Base-by-base conservation (phyloP, 2,888 invertebrate species). In the Athalia circularis region DNA sequence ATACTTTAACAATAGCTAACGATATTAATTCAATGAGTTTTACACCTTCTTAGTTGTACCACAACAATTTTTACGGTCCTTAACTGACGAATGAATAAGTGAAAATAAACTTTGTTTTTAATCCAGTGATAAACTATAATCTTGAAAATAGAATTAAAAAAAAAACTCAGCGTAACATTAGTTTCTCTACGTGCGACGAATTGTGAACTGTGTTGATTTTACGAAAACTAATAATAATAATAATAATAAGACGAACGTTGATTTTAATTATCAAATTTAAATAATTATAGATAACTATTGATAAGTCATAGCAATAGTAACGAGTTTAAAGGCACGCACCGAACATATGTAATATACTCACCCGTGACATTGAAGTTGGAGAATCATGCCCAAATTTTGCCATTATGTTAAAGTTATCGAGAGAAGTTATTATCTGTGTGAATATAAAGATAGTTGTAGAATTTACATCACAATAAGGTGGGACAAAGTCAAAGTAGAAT, bases 11-110 rank as follows among this genome's bases (percentile, higher is more conserved):
- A 79, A 78, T 82, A 78, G 83, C 81, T 78, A 82, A 79, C 80
- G 79, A 83, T 70, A 79, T 82, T 78, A 81, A 29, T 29, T 29
- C 83, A 79, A 82, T 83, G 79, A 79, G 76, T 72, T 83, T 81
- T 79, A 81, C 83, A 79, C 80, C 83, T 78, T 87, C 88, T 86
- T 86, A 87, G 86, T 88, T 83, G 82, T 84, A 81, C 80, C 83
- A 82, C 54, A 61, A 79, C 79, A 78, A 77, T 81, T 61, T 29
- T 29, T 13, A 54, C 54, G 7, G 7, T 54, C 54, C 2, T 29
- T 1, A 29, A 54, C 2, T 3, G 47, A 47, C 5, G 47, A 59
- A 9, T 8, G 6, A 59, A 57, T 11, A 13, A 11, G 0, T 72
- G 48, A 50, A 62, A 13, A 50, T n/a, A n/a, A 52, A 29, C 4